phyloP scores from a whole-genome alignment of 2,888 invertebrate genomes.

The Megaustenia siamemsis region DNA sequence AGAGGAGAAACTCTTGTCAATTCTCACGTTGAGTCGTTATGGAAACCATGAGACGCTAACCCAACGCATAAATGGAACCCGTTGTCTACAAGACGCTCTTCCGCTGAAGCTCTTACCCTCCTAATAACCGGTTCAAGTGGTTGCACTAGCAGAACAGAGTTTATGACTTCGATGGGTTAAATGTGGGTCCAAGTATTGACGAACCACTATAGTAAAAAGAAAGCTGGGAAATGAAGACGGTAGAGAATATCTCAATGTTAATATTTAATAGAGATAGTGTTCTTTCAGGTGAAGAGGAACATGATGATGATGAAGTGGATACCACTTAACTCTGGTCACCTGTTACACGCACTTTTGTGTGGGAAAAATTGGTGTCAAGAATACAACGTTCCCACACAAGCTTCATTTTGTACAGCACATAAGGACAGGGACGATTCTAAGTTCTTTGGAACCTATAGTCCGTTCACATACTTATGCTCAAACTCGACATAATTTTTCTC shows the following conservation, averaged over 20 bases:
- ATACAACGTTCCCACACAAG: not conserved
- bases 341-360: slow-evolving; percentile 22
- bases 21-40: slow-evolving; percentile 41
- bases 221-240: not conserved
- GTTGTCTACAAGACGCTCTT: not conserved
- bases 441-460: too few relatives aligned
- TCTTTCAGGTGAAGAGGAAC: not conserved
- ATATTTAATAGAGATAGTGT: not conserved
- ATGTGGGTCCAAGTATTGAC: slow-evolving; percentile 38
- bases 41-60: not conserved
- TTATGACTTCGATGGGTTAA: slow-evolving; percentile 37
- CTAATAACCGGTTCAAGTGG: slow-evolving; percentile 8
- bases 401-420: not conserved
- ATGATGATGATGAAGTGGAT: not conserved
- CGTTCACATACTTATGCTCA: too few relatives aligned
- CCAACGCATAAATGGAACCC: not conserved
- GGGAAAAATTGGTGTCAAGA: not conserved
- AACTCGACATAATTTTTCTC: too few relatives aligned
- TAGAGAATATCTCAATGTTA: not conserved
- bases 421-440: not conserved
- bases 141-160: not conserved
- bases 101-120: not conserved
- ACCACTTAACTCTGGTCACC: slow-evolving; percentile 2
- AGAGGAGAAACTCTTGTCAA: slow-evolving; percentile 31
- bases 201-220: slow-evolving; percentile 5